Evolutionary conservation across 2,113 vertebrate genomes (phyloP).

Genomic region (Neotragus pygmaeus): DNA sequence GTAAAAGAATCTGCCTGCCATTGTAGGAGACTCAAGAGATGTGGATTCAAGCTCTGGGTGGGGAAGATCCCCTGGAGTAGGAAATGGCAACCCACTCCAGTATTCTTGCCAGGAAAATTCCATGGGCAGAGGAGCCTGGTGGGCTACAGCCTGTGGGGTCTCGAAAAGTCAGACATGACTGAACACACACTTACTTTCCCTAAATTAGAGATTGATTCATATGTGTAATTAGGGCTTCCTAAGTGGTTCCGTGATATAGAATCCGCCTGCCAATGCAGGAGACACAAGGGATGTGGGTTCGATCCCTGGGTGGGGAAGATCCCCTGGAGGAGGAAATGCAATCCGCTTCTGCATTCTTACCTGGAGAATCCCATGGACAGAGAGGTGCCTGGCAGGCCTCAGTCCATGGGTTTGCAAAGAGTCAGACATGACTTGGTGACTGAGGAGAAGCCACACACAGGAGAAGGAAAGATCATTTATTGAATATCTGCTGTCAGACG

Average conservation of each 20-base stretch:
- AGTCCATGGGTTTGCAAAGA: not conserved
- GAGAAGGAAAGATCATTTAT: not conserved
- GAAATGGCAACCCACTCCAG: not conserved
- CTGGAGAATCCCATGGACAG: not conserved
- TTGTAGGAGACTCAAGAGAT: not conserved
- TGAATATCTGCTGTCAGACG: not conserved
- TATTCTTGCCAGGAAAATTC: not conserved
- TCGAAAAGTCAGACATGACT: not conserved
- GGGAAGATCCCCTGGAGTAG: not conserved
- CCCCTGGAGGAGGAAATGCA: not conserved
- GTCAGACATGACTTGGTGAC: not conserved
- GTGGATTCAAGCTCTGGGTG: not conserved
- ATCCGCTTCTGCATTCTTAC: not conserved
- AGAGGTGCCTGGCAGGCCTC: not conserved
- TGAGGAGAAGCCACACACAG: not conserved
- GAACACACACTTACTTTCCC: not conserved
- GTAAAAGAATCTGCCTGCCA: not conserved
- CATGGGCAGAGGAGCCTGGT: not conserved
- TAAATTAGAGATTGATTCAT: not conserved
- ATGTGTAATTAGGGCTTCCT: not conserved
- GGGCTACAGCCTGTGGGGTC: not conserved
- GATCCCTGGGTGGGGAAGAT: not conserved
- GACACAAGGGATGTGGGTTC: not conserved
- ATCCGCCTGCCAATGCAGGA: rapidly evolving
- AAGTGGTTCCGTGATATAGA: not conserved